A percentile compares a stretch with the other conserved stretches of the same genome.
Conservation (phyloP, 2,113 vertebrate genomes). For the Trichomycterus rosablanca region DNA sequence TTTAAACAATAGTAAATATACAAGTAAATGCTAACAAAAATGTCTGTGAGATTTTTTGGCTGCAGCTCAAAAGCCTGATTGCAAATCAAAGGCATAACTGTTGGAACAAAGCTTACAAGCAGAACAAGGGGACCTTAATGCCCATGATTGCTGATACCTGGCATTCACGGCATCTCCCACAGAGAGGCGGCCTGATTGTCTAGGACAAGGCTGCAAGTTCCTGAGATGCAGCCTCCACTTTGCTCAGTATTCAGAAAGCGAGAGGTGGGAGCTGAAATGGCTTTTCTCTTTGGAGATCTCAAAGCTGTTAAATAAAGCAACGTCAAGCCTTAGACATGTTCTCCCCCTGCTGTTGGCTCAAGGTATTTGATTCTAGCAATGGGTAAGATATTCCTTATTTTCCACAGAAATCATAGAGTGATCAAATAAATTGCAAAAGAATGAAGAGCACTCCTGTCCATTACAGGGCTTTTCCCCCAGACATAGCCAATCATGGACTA, state of each 20-base stretch:
- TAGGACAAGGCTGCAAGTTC: slow-evolving; percentile 27
- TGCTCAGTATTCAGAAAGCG: slow-evolving; percentile 30
- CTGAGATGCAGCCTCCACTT: slow-evolving; percentile 32
- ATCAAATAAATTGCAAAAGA: too few relatives aligned
- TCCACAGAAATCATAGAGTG: too few relatives aligned
- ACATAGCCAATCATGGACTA: too few relatives aligned
- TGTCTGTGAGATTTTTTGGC: too few relatives aligned
- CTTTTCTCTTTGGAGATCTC: too few relatives aligned
- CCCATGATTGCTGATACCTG: slow-evolving; percentile 45
- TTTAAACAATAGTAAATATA: too few relatives aligned
- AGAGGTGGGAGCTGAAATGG: slow-evolving; percentile 25
- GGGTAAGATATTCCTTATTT: too few relatives aligned
- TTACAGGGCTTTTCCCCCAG: too few relatives aligned
- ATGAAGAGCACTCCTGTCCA: too few relatives aligned
- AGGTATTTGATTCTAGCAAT: background rate
- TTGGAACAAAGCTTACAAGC: slow-evolving; percentile 37
- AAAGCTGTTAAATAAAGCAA: background rate
- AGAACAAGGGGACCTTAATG: slow-evolving; percentile 46
- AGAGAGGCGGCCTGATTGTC: slow-evolving; percentile 46
- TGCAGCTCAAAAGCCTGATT: slow-evolving; percentile 39
- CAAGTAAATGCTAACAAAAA: too few relatives aligned
- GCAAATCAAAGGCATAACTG: slow-evolving; percentile 42
- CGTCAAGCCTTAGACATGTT: slow-evolving; percentile 21
- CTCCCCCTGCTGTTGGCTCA: slow-evolving; percentile 37
- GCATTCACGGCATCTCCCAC: slow-evolving; percentile 31